phyloP scores from a whole-genome alignment of 1,140 invertebrate species.

The Cylas formicarius region DNA sequence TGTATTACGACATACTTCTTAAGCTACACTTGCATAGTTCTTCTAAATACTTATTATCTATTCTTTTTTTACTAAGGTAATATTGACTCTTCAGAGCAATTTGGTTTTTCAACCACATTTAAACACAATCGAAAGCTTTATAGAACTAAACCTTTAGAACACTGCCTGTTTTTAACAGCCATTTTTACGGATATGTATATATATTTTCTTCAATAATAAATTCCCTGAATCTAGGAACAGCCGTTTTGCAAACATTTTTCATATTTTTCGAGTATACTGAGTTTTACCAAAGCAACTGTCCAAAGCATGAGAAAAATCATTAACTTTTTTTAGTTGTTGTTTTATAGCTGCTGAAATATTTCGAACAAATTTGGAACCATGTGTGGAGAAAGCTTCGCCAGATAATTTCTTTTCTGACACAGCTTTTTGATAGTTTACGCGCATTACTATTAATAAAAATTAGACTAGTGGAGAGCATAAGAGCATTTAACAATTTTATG shows the following conservation, averaged over 20 bases:
- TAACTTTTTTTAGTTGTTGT: too few species aligned
- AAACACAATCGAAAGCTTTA: conserved; percentile 33
- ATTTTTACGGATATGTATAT: conserved; percentile 18
- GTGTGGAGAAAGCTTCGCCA: too few species aligned
- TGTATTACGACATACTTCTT: conserved; percentile 34
- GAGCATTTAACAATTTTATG: too few species aligned
- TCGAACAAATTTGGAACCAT: too few species aligned
- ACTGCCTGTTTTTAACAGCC: conserved; percentile 25
- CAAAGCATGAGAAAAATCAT: too few species aligned
- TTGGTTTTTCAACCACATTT: conserved; percentile 28
- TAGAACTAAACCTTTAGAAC: conserved; percentile 28
- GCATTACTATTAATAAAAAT: too few species aligned
- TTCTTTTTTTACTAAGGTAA: conserved; percentile 34
- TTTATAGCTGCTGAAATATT: too few species aligned
- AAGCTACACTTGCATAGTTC: conserved; percentile 38
- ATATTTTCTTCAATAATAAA: conserved; percentile 4
- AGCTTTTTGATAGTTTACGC: too few species aligned
- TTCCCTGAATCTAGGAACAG: conserved; percentile 1
- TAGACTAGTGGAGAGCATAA: too few species aligned
- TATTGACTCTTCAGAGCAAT: conserved; percentile 40
- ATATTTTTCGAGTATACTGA: not conserved
- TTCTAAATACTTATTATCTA: conserved; percentile 28
- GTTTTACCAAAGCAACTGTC: too few species aligned
- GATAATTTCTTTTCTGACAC: too few species aligned
- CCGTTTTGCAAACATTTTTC: conserved; percentile 6